Base-by-base conservation (phyloP, 2,113 vertebrate genomes). In the Seriola quinqueradiata region DNA sequence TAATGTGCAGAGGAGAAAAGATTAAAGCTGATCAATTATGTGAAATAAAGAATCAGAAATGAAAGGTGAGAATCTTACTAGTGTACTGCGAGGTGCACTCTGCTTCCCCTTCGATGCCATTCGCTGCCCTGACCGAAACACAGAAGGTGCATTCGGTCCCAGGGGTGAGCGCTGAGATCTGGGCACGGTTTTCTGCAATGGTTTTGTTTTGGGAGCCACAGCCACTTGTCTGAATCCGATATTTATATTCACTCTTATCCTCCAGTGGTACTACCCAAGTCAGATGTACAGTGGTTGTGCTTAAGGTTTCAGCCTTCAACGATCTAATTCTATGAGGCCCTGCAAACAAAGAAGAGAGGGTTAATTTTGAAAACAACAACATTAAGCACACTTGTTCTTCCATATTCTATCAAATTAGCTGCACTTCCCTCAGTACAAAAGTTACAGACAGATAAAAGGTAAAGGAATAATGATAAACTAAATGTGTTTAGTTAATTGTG, bases 111-210 rank as follows among this genome's bases (percentile, higher is more conserved):
- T 85, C 13, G 1, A 34, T 84, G 59, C 32, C 70, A 8, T 87
- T 16, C 1, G 14, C 60, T 17, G 85, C 79, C 50, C 16, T 36
- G 52, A 90, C 90, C 28, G 17, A 74, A 21, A 94, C 89, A 75
- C 88, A 92, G 81, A 94, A 90, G 8, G 12, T 70, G 79, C 84
- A 93, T 1, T 69, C 42, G 34, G 89, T 90, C 66, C 93, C 94
- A 0, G 91, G 79, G 6, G 0, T 48, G 60, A 94, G 92, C 19
- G 7, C 21, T 32, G 83, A 61, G 7, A 94, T 71, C 23, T 1
- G 3, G 4, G 25, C 7, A 0, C 0, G 0, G 11, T 87, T 3
- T 0, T 0, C 13, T 25, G 0, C 0, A 2, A 60, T 0, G 2
- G 54, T 85, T 8, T 1, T 1, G 57, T 81, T 91, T 46, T 54